Conservation (phyloP, 2,113 vertebrate species). For the Zosterops lateralis region DNA sequence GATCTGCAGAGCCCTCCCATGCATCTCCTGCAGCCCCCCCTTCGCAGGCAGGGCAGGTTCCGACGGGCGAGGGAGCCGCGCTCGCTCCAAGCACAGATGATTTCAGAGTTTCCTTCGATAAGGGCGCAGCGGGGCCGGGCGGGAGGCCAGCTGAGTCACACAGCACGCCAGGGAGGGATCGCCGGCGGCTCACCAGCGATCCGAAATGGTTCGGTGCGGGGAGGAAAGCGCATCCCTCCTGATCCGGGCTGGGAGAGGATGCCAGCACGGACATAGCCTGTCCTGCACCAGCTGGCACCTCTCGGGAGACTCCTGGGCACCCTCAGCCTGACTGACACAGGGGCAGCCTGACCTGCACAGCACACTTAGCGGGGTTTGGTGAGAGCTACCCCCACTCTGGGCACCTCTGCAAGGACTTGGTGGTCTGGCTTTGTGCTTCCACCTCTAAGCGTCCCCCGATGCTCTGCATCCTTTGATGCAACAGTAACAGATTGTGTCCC, state of each 20-base stretch:
- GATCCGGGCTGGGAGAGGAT: background rate
- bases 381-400: background rate
- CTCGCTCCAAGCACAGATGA: background rate
- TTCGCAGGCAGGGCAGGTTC: background rate
- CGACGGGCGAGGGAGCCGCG: background rate
- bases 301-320: background rate
- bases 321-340: fast-evolving
- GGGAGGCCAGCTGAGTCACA: slow-evolving; percentile 23
- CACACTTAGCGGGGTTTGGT: fast-evolving
- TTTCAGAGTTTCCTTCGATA: slow-evolving; percentile 39
- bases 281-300: background rate
- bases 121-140: background rate
- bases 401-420: fast-evolving
- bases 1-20: background rate
- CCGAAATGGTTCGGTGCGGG: fast-evolving
- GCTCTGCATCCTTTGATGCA: background rate
- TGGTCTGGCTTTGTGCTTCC: background rate
- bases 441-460: fast-evolving
- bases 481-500: background rate
- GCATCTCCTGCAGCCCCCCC: background rate
- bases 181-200: background rate
- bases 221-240: background rate
- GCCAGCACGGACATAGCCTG: fast-evolving
- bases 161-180: background rate
- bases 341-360: background rate